phyloP scores from a whole-genome alignment of 2,888 invertebrate genomes.

The Erebia ligea region DNA sequence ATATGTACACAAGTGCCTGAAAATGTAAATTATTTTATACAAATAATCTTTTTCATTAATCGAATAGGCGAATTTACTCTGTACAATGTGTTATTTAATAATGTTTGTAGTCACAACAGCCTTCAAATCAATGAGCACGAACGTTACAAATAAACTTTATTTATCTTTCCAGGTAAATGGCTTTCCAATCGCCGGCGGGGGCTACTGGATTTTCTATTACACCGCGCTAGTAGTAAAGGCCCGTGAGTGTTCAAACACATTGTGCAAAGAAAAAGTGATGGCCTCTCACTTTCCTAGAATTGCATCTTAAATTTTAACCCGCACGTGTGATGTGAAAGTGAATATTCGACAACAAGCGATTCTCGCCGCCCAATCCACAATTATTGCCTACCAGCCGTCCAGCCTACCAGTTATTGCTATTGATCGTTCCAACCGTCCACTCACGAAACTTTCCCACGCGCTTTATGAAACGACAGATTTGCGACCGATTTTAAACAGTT shows the following conservation, averaged over 20 bases:
- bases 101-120: background rate
- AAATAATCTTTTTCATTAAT: no score
- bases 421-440: conserved; percentile 45
- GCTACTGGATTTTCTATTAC: conserved; percentile 34
- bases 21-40: background rate
- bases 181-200: conserved; percentile 34
- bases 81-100: background rate
- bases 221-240: conserved; percentile 26
- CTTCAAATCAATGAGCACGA: background rate
- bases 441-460: conserved; percentile 54
- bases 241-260: conserved; percentile 49
- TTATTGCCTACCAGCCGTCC: conserved; percentile 44
- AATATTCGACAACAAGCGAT: conserved; percentile 55
- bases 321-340: conserved; percentile 71
- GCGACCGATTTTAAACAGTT: conserved; percentile 6
- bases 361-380: conserved; percentile 54
- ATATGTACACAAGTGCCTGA: no score
- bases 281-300: conserved; percentile 76
- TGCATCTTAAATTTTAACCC: conserved; percentile 60
- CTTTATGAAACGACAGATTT: conserved; percentile 40
- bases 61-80: background rate
- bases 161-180: conserved; percentile 56
- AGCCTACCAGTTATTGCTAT: conserved; percentile 51
- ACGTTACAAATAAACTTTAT: conserved; percentile 22
- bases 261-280: conserved; percentile 71